A percentile compares a stretch with the other conserved stretches of the same genome.
Evolutionary conservation across 2,797 vertebrate species (phyloP).

Genomic region (Jordanella pulchra): DNA sequence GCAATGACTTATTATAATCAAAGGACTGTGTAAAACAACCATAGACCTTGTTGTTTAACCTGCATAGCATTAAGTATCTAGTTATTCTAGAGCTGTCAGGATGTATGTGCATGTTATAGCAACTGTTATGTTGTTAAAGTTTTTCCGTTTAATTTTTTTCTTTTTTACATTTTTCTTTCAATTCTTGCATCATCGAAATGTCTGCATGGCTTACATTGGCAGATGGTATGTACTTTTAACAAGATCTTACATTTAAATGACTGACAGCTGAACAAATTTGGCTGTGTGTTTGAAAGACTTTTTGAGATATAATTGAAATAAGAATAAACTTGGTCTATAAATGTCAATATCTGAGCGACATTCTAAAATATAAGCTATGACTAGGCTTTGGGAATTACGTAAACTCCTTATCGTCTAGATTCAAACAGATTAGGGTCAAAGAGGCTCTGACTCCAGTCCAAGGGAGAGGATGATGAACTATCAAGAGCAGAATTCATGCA

Average conservation of each 20-base stretch:
- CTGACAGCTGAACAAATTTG: conserved; percentile 2
- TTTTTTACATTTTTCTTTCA: neutral
- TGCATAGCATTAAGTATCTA: neutral
- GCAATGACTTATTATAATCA: neutral
- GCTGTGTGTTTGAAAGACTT: neutral
- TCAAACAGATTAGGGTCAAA: conserved; percentile 64
- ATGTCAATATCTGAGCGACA: conserved; percentile 15
- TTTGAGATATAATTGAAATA: neutral
- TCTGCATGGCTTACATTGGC: conserved; percentile 2
- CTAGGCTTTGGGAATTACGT: conserved; percentile 74
- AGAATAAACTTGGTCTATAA: conserved; percentile 7
- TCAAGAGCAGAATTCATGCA: conserved; percentile 42
- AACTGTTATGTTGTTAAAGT: neutral
- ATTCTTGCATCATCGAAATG: conserved; percentile 11
- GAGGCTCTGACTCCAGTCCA: conserved; percentile 41
- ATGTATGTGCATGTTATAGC: neutral
- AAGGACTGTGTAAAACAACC: neutral
- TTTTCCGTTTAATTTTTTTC: conserved; percentile 1
- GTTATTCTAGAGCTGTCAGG: neutral
- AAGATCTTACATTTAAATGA: conserved; percentile 15
- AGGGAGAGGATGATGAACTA: conserved; percentile 51
- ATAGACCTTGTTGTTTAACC: neutral
- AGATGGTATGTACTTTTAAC: conserved; percentile 12
- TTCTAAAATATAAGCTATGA: conserved; percentile 49
- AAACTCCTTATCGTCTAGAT: conserved; percentile 64